A percentile compares a stretch with the other conserved stretches of the same genome.
These are phyloP conservation scores for Platysteira castanea DNA, from an alignment of 2,113 vertebrate genomes.

Conservation along the genomic window DNA sequence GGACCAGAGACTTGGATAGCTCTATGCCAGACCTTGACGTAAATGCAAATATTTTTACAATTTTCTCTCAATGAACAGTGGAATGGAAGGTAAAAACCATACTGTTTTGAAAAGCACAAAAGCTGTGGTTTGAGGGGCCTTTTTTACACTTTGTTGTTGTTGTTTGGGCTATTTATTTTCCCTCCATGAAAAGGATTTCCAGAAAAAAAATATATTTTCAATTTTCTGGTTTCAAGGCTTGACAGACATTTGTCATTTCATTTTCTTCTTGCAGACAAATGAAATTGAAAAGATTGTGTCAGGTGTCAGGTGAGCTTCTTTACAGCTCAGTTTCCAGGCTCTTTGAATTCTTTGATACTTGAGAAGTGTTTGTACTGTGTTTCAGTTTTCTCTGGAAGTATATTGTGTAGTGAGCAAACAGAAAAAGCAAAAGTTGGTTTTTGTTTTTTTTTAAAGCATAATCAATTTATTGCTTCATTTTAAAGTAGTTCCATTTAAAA, in stretches of 20 bases:
- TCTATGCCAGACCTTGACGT: neutral
- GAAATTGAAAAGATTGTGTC: neutral
- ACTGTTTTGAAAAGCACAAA: neutral
- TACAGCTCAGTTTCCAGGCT: neutral
- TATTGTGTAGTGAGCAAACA: neutral
- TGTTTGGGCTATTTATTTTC: neutral
- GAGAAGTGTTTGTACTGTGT: neutral
- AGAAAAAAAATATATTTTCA: neutral
- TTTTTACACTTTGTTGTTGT: neutral
- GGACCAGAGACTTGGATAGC: neutral
- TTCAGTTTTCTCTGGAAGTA: neutral
- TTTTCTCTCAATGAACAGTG: neutral
- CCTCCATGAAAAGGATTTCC: neutral
- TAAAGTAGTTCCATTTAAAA: neutral
- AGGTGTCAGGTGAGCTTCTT: neutral
- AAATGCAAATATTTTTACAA: neutral
- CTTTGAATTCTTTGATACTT: neutral
- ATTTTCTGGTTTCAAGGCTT: neutral
- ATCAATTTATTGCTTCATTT: neutral
- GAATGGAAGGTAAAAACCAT: neutral
- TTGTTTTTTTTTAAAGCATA: neutral
- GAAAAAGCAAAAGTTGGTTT: neutral
- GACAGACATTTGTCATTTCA: conserved; percentile 1
- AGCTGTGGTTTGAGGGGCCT: neutral
- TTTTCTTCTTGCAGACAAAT: neutral